Evolutionary conservation across 1,140 invertebrate genomes (phyloP), one percentile per base, ranked within the genome.

Genomic region (Camponotus pennsylvanicus): DNA sequence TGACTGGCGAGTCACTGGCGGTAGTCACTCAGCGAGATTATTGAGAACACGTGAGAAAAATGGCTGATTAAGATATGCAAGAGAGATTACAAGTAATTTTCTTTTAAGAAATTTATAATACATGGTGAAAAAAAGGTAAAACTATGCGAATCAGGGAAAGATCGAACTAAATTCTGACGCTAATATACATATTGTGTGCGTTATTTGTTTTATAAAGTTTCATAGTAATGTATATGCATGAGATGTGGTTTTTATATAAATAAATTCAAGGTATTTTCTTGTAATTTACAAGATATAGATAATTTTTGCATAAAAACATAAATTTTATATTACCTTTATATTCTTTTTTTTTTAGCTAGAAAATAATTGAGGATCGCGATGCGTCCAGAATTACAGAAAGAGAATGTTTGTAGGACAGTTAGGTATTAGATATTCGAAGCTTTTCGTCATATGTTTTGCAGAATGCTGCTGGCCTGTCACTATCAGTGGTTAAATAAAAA

Each of bases 401-500:
- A 2, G 49, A 52, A 37, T 80, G 42, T 79, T 40, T n/a, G n/a
- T 52, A 69, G 8, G 2, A 3, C 34, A 73, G 27, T 0, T 59
- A 61, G 73, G 55, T 52, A 32, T 21, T 52, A 71, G 18, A n/a
- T 42, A 9, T 45, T 42, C 8, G 49, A 57, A 82, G 18, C 27
- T 82, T 71, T 45, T 40, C 18, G 18, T 73, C 40, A 59, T 49
- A 82, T 45, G 15, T 73, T 42, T 63, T 37, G 13, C 8, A n/a
- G 15, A 73, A 63, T 75, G 61, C 55, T 75, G n/a, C 27, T 45
- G 18, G 55, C 15, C 63, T 85, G 82, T 85, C 73, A 85, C 45
- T 32, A 64, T 45, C 73, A 67, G n/a, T 42, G 59, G 82, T 85
- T 78, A 85, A 45, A 45, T 85, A 85, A 85, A 85, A 85, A 66